Conservation (phyloP, 1,140 invertebrate genomes). For the Trichomalopsis sarcophagae region DNA sequence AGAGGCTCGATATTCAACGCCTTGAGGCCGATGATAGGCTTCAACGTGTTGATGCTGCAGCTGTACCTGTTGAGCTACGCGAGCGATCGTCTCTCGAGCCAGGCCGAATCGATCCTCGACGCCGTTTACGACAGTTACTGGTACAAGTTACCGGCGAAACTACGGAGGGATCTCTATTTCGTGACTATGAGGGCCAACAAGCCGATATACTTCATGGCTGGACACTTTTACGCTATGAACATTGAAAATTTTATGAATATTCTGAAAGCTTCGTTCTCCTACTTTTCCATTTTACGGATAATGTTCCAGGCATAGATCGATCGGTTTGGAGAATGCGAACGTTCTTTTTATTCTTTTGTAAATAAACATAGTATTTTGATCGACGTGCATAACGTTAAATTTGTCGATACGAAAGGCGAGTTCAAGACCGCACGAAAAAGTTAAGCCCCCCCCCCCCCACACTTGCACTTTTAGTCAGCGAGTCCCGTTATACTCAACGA, state of each 20-base stretch:
- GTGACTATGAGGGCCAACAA: constrained; percentile 57
- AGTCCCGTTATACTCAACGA: no score
- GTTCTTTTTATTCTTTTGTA: not conserved
- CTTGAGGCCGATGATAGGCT: constrained; percentile 42
- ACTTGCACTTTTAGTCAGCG: no score
- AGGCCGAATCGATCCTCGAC: constrained; percentile 49
- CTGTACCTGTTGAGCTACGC: constrained; percentile 57
- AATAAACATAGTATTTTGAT: not conserved
- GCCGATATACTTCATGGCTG: constrained; percentile 56
- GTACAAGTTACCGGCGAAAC: constrained; percentile 54
- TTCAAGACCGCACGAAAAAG: no score
- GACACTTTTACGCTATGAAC: constrained; percentile 57
- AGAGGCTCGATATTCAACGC: constrained; percentile 4
- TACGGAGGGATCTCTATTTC: constrained; percentile 55
- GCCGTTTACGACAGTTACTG: constrained; percentile 55
- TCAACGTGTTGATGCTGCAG: constrained; percentile 55
- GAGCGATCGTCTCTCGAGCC: constrained; percentile 54
- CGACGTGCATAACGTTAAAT: not conserved
- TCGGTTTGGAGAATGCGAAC: not conserved
- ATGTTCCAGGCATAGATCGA: constrained; percentile 46
- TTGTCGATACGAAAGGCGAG: no score
- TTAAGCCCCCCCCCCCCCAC: no score
- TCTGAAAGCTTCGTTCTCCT: constrained; percentile 58
- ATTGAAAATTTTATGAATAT: constrained; percentile 59
- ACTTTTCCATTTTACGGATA: constrained; percentile 59